phyloP scores from a whole-genome alignment of 1,140 invertebrate species.

The Akabosia matsudoensis region DNA sequence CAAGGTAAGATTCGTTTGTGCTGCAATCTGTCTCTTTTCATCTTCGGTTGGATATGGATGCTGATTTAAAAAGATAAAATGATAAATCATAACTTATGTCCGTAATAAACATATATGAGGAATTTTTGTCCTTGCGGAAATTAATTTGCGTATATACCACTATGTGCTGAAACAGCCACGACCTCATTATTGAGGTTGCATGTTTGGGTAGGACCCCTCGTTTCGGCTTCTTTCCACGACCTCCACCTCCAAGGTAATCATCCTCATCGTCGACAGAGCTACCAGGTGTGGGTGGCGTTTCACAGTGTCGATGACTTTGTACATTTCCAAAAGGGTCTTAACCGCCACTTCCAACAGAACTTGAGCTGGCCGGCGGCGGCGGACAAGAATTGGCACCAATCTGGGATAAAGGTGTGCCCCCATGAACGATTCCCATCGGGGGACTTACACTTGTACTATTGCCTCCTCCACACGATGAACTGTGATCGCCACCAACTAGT shows the following conservation, averaged over 20 bases:
- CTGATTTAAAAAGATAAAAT: slow-evolving; percentile 54
- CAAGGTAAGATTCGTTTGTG: slow-evolving; percentile 80
- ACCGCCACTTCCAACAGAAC: not conserved
- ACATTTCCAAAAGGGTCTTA: not conserved
- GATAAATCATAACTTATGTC: slow-evolving; percentile 27
- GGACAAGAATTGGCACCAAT: slow-evolving; percentile 67
- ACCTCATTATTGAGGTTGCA: slow-evolving; percentile 85
- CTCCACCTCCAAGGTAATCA: slow-evolving; percentile 56
- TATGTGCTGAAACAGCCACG: slow-evolving; percentile 89
- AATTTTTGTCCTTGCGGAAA: not conserved
- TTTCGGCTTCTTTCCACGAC: slow-evolving; percentile 65
- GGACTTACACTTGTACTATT: slow-evolving; percentile 47
- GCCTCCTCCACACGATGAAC: slow-evolving; percentile 29
- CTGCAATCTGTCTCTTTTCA: slow-evolving; percentile 82
- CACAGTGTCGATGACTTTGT: slow-evolving; percentile 48
- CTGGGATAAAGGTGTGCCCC: slow-evolving; percentile 78
- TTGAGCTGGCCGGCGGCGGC: not conserved
- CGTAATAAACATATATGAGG: slow-evolving; percentile 16
- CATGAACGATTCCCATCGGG: slow-evolving; percentile 63
- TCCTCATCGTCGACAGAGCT: slow-evolving; percentile 65
- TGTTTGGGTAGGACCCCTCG: slow-evolving; percentile 84
- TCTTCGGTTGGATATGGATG: slow-evolving; percentile 92
- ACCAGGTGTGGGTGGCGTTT: slow-evolving; percentile 57
- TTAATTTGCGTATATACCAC: slow-evolving; percentile 68
- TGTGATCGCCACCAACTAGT: slow-evolving; percentile 27